Base-by-base conservation (phyloP, 2,888 invertebrate species). In the Subacronicta megacephala region DNA sequence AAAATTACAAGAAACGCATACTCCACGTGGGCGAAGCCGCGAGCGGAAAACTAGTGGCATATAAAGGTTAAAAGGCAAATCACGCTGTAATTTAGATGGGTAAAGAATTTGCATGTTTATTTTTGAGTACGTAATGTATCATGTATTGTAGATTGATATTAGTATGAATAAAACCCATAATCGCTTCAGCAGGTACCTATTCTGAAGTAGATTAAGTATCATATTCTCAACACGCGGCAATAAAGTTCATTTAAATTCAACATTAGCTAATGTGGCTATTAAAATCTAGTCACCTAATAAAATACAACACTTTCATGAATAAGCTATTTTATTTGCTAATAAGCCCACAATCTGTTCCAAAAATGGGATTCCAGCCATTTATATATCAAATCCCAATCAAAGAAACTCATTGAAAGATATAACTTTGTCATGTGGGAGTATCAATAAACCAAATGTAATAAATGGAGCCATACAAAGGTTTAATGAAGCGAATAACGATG, bases 401-500 rank as follows among this genome's bases (percentile, higher is more conserved):
- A 69, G 62, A 68, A 58, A 33, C 63, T 44, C 57, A 73, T 73
- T 71, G 56, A 72, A 59, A 64, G 33, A 49, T 68, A 63, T 29
- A 56, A 46, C 41, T 51, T 50, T 67, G 67, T 62, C 26, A 77
- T 69, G 83, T 87, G 84, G 84, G 87, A 75, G 81, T 73, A 65
- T 65, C 56, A 77, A 78, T 78, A 80, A 71, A 65, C 68, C 63
- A 74, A 77, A 77, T 72, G 72, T 75, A 75, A 83, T 82, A 84
- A 84, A 83, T 81, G 77, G 75, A 53, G 65, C 72, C 72, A 72
- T 79, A 80, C 81, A 78, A 77, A 80, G 68, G 69, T 50, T 72
- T 81, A 82, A 87, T 84, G 82, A 82, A 78, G 72, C 82, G 79
- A 77, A 83, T 84, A 86, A 82, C 80, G 77, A 82, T 63, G 80